Evolutionary conservation across 2,797 vertebrate species (phyloP), one percentile per base, ranked within the genome.

Genomic region (Chiroxiphia lanceolata): DNA sequence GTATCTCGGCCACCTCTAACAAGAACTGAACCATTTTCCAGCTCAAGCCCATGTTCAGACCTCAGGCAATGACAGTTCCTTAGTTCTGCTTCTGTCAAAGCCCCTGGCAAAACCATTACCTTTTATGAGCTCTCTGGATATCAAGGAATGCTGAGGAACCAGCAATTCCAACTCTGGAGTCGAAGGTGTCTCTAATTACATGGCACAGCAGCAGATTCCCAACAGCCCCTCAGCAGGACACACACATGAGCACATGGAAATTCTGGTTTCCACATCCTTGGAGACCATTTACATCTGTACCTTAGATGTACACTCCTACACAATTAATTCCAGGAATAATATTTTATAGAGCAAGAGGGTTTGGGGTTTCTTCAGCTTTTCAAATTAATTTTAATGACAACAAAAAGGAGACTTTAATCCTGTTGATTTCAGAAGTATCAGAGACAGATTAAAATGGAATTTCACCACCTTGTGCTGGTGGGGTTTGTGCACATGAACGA

Each of bases 191-290:
- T 63, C 44, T 14, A 13, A 34, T 42, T 23, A 34, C 2, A 31
- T 0, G 5, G 26, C 3, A 21, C 31, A 29, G 9, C 6, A n/a
- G 48, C 51, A 21, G 20, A 13, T 22, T 10, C 34, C 3, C 6
- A 16, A 4, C 38, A 38, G 23, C 34, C 34, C 42, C 50, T 54
- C 42, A 19, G 13, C 11, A n/a, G 53, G 72, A 63, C 38, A 29
- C 50, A 26, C 1, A 0, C 2, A 0, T 2, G n/a, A 61, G 31
- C 1, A 17, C 45, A 13, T 20, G 6, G 5, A 31, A 80, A 38
- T 13, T 17, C 26, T 31, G 16, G 17, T 27, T 36, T 34, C 48
- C 34, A 4, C 6, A 34, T 6, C 60, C 64, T 26, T 10, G 34
- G 69, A 76, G 53, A 40, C 12, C 19, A 8, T 13, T 67, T 50